Evolutionary conservation across 2,113 vertebrate genomes (phyloP), one percentile per base, ranked within the genome.

Genomic region (cat (Felis catus)): DNA sequence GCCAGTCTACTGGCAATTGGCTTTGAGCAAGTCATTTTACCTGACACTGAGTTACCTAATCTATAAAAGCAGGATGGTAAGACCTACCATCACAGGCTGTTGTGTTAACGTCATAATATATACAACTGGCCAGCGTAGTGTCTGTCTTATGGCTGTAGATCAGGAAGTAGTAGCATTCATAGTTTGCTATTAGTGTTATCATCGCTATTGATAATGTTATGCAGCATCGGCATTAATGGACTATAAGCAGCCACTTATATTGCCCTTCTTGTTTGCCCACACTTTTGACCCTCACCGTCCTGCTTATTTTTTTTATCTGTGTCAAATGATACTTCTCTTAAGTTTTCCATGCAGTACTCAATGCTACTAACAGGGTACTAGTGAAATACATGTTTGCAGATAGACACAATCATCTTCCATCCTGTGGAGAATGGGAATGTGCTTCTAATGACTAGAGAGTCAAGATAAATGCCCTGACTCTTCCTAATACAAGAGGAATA

Each of bases 311-410:
- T 66, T 80, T 80, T 33, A 27, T 88, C 31, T 65, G 3, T 58
- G 25, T 65, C 51, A 36, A 25, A 91, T 83, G 29, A 61, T 33
- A 33, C 11, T 82, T 82, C 74, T 89, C 7, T 66, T 63, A 13
- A 23, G 19, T 89, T 85, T 91, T 78, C 21, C 27, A 51, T 45
- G 48, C 33, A 45, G 16, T 29, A 16, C 33, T 13, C 29, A 66
- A 55, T 0, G 11, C 45, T 91, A 29, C 82, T 58, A 36, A 29
- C 6, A 74, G 76, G 73, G 29, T 21, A 7, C 5, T 51, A 18
- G 23, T 39, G 0, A 16, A 45, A 83, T 39, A 21, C 23, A 18
- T 2, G 7, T 8, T 23, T 12, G 8, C 0, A 51, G n/a, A 41
- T 36, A n/a, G 36, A 66, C 15, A 55, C 1, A 12, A 15, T 31